Conservation (phyloP, 2,888 invertebrate species). For the Pheosia tremula region DNA sequence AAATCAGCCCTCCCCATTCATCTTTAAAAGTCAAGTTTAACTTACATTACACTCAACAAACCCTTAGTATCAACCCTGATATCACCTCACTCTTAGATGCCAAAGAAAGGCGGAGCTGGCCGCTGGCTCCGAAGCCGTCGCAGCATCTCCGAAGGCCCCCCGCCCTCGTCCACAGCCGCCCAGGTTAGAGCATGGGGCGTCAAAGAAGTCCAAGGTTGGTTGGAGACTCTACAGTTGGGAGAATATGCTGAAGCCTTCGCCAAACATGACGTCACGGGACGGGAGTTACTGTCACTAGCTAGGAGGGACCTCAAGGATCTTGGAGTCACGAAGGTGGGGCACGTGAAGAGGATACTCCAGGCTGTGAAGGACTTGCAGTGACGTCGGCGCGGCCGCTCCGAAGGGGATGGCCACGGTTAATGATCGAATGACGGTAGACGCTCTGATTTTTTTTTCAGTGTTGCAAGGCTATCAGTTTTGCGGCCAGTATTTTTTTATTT, state of each 20-base stretch:
- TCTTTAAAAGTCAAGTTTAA: too few relatives aligned
- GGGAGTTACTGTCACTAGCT: conserved; percentile 94
- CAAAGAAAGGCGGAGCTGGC: conserved; percentile 65
- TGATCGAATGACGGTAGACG: conserved; percentile 16
- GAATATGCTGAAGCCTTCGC: conserved; percentile 97
- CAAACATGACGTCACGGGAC: conserved; percentile 95
- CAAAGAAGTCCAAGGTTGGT: conserved; percentile 95
- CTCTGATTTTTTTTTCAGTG: conserved; percentile 1
- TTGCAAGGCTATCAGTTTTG: background rate
- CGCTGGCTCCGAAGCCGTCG: conserved; percentile 74
- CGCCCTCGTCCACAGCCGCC: conserved; percentile 49
- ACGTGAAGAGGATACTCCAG: conserved; percentile 96
- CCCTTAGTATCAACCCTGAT: conserved; percentile 43
- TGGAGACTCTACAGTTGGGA: conserved; percentile 93
- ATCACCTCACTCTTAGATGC: conserved; percentile 59
- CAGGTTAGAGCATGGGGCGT: conserved; percentile 89
- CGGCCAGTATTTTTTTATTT: background rate
- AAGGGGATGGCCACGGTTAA: conserved; percentile 71
- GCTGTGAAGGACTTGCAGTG: conserved; percentile 92
- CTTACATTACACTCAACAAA: conserved; percentile 6
- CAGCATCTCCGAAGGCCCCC: conserved; percentile 68
- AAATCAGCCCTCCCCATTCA: too few relatives aligned
- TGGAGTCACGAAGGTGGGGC: conserved; percentile 97
- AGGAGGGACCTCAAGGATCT: conserved; percentile 95
- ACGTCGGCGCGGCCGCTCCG: conserved; percentile 79